phyloP scores from a whole-genome alignment of 23 tunicate species.

The Ascidia mentula region DNA sequence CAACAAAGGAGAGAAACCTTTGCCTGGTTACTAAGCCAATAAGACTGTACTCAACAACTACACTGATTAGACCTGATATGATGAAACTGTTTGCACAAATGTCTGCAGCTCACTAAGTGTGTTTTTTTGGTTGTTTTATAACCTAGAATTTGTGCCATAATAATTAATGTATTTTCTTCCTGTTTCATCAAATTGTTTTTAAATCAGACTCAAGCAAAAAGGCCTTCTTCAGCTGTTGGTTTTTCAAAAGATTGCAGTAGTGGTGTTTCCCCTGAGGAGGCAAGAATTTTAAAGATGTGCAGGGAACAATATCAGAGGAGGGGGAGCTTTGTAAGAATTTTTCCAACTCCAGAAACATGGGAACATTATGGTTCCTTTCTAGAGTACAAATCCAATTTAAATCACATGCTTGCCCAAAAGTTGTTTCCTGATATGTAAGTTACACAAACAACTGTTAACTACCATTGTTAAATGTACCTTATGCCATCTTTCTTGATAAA shows the following conservation, averaged over 20 bases:
- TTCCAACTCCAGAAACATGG: slow-evolving; percentile 97
- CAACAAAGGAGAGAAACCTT: no score
- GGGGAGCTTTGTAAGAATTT: slow-evolving; percentile 86
- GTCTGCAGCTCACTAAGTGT: no score
- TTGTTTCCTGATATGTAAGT: slow-evolving; percentile 78
- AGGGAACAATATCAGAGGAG: slow-evolving; percentile 95
- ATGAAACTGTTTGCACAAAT: no score
- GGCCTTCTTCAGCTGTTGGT: slow-evolving; percentile 50
- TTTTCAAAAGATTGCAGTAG: slow-evolving; percentile 23
- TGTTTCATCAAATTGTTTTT: no score
- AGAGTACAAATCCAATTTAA: slow-evolving; percentile 80
- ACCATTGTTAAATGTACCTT: no score
- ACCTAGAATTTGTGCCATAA: no score
- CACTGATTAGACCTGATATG: no score
- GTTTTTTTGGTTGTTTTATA: no score
- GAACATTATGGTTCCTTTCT: slow-evolving; percentile 84
- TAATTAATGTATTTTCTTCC: no score
- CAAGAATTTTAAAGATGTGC: slow-evolving; percentile 57
- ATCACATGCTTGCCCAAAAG: slow-evolving; percentile 77
- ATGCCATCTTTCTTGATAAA: not conserved
- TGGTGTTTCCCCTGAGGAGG: slow-evolving; percentile 70
- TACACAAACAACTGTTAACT: no score
- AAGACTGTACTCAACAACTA: no score
- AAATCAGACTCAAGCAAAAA: slow-evolving; percentile 10
- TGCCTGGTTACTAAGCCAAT: no score